Evolutionary conservation across 2,797 vertebrate genomes (phyloP), one percentile per base, ranked within the genome.

Genomic region (Heliangelus exortis): DNA sequence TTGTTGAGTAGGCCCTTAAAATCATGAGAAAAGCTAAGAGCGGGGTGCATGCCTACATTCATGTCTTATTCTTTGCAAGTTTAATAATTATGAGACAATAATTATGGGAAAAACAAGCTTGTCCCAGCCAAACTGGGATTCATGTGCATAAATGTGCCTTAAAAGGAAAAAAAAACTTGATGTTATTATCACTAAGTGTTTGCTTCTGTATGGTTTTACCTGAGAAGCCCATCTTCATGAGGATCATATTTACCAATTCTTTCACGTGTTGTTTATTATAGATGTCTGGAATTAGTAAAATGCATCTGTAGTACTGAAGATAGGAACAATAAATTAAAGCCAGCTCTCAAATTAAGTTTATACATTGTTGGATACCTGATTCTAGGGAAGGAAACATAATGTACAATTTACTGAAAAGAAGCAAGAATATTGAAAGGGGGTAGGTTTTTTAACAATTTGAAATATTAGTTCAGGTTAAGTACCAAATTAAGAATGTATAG

Each of bases 181-280:
- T 3, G 3, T 19, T 84, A 57, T 34, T 61, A 58, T 65, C 6
- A 45, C 19, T 20, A 54, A 77, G 29, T 69, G 28, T 3, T 84
- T 51, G 25, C 25, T 87, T 78, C 41, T 55, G 12, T 76, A 72
- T 77, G 15, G 8, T 87, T 95, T 92, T 98, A 99, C 99, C 99
- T 98, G 99, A 99, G 95, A 99, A 99, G 55, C 99, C 99, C 98
- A 99, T 99, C 97, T 99, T 99, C 94, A 99, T 98, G 67, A 99
- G 98, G 86, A 99, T 98, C 99, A 99, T 98, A 97, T 99, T 99
- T 75, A 99, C 99, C 80, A 99, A 76, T 91, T 99, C 99, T 96
- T 99, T 99, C 89, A 99, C 98, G 1, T 99, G 99, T 68, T 98
- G 99, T 75, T 99, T 98, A 96, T 99, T 99, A 95, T 99, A 99